A percentile compares a stretch with the other conserved stretches of the same genome.
Evolutionary conservation across 2,797 vertebrate genomes (phyloP).

Genomic region (Loriculus beryllinus): DNA sequence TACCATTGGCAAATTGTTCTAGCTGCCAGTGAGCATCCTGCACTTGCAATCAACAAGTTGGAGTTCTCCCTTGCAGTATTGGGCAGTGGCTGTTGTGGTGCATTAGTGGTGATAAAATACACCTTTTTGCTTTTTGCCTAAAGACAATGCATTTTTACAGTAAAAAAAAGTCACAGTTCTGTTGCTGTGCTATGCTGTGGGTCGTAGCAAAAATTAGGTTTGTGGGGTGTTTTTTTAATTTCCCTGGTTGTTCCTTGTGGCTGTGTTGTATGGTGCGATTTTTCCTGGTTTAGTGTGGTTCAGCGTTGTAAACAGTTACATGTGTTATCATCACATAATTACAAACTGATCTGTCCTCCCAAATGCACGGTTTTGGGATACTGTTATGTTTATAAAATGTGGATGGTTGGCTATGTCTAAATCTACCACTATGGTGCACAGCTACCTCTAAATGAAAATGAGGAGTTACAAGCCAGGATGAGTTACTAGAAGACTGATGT

Average conservation of each 20-base stretch:
- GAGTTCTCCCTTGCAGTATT: not conserved
- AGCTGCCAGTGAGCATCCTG: not conserved
- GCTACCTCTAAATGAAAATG: not conserved
- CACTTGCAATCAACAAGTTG: not conserved
- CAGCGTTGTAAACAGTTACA: not conserved
- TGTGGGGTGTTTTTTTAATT: not conserved
- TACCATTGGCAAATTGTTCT: not conserved
- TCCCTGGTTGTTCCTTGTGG: not conserved
- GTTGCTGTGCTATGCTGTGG: not conserved
- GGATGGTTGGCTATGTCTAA: not conserved
- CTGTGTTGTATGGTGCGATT: not conserved
- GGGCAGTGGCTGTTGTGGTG: not conserved
- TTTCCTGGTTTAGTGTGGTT: not conserved
- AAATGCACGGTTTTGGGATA: not conserved
- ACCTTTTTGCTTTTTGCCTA: not conserved
- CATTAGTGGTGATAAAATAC: not conserved
- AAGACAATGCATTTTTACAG: not conserved
- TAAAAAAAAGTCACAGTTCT: not conserved
- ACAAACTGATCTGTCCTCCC: not conserved
- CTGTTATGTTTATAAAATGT: not conserved
- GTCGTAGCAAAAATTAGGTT: not conserved
- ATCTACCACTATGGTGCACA: not conserved
- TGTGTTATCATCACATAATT: accelerated
- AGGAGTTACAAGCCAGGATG: not conserved
- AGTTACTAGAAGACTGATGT: not conserved